Base-by-base conservation (phyloP, 2,888 invertebrate species). In the Vannuccia rotundouncinata region DNA sequence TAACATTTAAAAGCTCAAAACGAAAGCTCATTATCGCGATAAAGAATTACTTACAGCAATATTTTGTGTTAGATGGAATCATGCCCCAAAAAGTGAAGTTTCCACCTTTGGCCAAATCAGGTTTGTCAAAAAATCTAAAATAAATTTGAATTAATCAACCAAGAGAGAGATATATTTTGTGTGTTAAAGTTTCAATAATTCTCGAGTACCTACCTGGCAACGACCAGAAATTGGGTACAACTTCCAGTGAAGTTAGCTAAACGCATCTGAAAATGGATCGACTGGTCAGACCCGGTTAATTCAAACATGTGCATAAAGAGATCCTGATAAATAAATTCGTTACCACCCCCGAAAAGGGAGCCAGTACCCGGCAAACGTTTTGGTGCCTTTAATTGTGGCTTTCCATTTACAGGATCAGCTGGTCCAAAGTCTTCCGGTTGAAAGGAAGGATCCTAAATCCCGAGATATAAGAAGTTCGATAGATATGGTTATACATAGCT, bases 141-240 rank as follows among this genome's bases (percentile, higher is more conserved):
- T 13, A 66, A 66, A 45, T 45, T 13, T 45, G 5, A 17, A 13
- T 45, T 13, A 45, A 45, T 45, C n/a, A n/a, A n/a, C n/a, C n/a
- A n/a, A n/a, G n/a, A n/a, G n/a, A n/a, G n/a, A n/a, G n/a, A n/a
- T n/a, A n/a, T n/a, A n/a, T n/a, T n/a, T n/a, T n/a, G n/a, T n/a
- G n/a, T n/a, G n/a, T n/a, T n/a, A n/a, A n/a, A n/a, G n/a, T n/a
- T n/a, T n/a, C n/a, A n/a, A n/a, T n/a, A n/a, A n/a, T n/a, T n/a
- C n/a, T n/a, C n/a, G n/a, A n/a, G n/a, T n/a, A n/a, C n/a, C n/a
- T 30, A 79, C 79, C 79, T 79, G 28, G 80, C 80, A 59, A 80
- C 80, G n/a, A 80, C 66, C 25, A 80, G 29, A 25, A 80, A 80
- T 45, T 80, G 80, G 0, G 78, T 59, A 29, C 80, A 80, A 29